phyloP scores from a whole-genome alignment of 2,113 vertebrate species.

The Albula glossodonta region DNA sequence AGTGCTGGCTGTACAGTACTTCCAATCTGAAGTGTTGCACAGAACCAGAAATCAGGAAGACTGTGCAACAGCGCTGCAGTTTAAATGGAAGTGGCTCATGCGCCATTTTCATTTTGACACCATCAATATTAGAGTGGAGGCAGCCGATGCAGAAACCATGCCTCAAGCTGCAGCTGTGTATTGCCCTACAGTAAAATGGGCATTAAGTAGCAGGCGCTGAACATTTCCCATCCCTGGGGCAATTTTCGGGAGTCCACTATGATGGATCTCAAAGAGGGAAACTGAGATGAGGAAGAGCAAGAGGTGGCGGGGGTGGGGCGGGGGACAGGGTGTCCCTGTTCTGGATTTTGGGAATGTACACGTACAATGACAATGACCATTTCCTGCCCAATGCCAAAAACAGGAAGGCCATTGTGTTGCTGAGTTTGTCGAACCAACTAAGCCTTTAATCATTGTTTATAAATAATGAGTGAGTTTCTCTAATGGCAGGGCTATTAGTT shows the following conservation, averaged over 20 bases:
- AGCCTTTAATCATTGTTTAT: constrained; percentile 36
- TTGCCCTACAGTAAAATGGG: neutral
- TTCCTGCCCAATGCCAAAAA: neutral
- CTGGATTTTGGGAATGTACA: neutral
- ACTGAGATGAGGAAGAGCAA: no score
- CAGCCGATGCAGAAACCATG: neutral
- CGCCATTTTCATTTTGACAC: neutral
- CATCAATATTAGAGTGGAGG: neutral
- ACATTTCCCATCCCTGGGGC: neutral
- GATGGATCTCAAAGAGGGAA: neutral
- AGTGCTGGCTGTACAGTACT: neutral
- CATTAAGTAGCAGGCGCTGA: neutral
- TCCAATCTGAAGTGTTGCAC: neutral
- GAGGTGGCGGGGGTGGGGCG: no score
- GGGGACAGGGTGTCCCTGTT: neutral
- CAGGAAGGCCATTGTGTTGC: constrained; percentile 1
- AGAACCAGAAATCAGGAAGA: neutral
- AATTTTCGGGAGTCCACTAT: neutral
- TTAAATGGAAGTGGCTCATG: neutral
- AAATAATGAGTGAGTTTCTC: constrained; percentile 33
- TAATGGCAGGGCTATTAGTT: constrained; percentile 25
- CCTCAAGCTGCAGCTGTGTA: neutral
- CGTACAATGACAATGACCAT: neutral
- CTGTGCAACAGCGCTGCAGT: neutral
- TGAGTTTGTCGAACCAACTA: constrained; percentile 24